These are phyloP conservation scores for Saccostrea cuccullata DNA, from an alignment of 1,140 invertebrate species.

Conservation along the genomic window DNA sequence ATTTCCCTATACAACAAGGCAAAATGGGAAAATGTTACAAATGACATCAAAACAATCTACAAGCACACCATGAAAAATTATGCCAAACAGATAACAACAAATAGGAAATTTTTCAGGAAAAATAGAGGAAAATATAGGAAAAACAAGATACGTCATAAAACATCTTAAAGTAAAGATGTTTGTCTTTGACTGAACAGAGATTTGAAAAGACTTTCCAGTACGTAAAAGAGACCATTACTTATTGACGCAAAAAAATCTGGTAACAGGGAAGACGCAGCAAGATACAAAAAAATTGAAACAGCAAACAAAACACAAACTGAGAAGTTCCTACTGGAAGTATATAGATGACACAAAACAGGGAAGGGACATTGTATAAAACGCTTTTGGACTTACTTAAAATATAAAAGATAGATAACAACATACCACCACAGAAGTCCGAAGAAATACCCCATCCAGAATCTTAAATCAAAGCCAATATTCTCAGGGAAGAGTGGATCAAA, in stretches of 20 bases:
- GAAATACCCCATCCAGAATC: too few relatives aligned
- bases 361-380: too few relatives aligned
- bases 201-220: neutral
- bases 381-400: too few relatives aligned
- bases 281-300: neutral
- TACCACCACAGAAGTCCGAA: too few relatives aligned
- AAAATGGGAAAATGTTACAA: constrained; percentile 43
- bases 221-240: constrained; percentile 8
- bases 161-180: constrained; percentile 34
- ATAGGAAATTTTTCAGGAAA: neutral
- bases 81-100: neutral
- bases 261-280: neutral
- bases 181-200: constrained; percentile 39
- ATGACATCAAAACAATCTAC: neutral
- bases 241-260: constrained; percentile 43
- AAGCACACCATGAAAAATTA: neutral
- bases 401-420: too few relatives aligned
- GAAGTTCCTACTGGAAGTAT: constrained; percentile 1
- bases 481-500: too few relatives aligned
- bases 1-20: constrained; percentile 51
- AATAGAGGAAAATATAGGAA: neutral
- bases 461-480: too few relatives aligned
- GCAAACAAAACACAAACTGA: neutral
- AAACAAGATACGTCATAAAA: constrained; percentile 45
- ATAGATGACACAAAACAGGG: too few relatives aligned